These are phyloP conservation scores for Agonopterix alstromeriana DNA, from an alignment of 2,888 invertebrate species.

Conservation along the genomic window DNA sequence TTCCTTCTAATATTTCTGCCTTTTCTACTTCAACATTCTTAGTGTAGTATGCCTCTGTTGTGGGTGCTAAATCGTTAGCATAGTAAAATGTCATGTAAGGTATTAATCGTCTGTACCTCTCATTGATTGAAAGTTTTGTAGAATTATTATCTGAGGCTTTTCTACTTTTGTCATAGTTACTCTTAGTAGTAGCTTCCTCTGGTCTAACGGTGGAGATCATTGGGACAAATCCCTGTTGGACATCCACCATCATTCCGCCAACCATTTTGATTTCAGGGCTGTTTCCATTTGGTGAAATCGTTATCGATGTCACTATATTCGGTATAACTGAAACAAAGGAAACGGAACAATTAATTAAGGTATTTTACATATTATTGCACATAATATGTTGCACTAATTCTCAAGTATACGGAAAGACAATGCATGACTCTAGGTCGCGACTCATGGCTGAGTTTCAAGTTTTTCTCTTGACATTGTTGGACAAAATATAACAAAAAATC, in stretches of 20 bases:
- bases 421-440: no score
- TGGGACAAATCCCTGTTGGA: slow-evolving; percentile 45
- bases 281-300: slow-evolving; percentile 69
- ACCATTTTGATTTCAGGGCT: slow-evolving; percentile 66
- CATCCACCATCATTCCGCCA: slow-evolving; percentile 51
- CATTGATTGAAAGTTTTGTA: slow-evolving; percentile 70
- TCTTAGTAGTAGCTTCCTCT: slow-evolving; percentile 23
- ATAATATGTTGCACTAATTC: no score
- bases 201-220: slow-evolving; percentile 22
- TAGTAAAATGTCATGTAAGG: slow-evolving; percentile 90
- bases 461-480: slow-evolving; percentile 1
- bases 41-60: slow-evolving; percentile 36
- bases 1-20: slow-evolving; percentile 52
- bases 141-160: slow-evolving; percentile 24
- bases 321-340: slow-evolving; percentile 62
- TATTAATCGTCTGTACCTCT: slow-evolving; percentile 85
- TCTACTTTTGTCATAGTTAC: slow-evolving; percentile 30
- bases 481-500: background rate
- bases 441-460: no score
- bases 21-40: slow-evolving; percentile 61
- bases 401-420: no score
- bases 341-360: slow-evolving; percentile 4
- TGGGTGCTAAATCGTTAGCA: slow-evolving; percentile 74
- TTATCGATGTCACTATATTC: slow-evolving; percentile 47
- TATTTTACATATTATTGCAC: no score